Conservation (phyloP, 1,140 invertebrate species). For the Hycleus cichorii region DNA sequence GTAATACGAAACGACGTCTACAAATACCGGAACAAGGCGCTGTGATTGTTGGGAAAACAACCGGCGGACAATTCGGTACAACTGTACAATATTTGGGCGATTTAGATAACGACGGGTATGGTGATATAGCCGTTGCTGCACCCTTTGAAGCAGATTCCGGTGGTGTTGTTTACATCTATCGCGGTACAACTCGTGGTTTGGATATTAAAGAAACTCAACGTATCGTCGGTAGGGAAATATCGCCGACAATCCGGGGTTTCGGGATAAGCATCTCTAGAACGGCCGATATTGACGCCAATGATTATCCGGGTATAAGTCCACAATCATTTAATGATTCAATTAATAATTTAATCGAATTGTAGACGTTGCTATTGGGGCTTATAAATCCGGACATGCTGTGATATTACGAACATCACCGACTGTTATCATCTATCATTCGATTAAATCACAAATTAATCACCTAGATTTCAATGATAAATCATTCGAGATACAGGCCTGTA, state of each 20-base stretch:
- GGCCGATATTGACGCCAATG: slow-evolving; percentile 44
- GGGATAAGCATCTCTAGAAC: slow-evolving; percentile 45
- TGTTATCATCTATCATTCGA: slow-evolving; percentile 13
- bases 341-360: slow-evolving; percentile 11
- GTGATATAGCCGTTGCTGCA: slow-evolving; percentile 47
- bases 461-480: slow-evolving; percentile 3
- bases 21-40: slow-evolving; percentile 13
- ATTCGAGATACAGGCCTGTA: slow-evolving; percentile 18
- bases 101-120: slow-evolving; percentile 45
- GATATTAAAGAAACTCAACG: slow-evolving; percentile 41
- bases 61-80: slow-evolving; percentile 43
- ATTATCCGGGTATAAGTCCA: slow-evolving; percentile 34
- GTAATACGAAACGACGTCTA: slow-evolving; percentile 30
- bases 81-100: slow-evolving; percentile 45
- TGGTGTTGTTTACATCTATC: slow-evolving; percentile 47
- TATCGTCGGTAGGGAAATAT: slow-evolving; percentile 39
- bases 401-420: slow-evolving; percentile 40
- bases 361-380: slow-evolving; percentile 46
- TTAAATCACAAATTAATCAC: slow-evolving; percentile 1
- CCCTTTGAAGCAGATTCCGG: slow-evolving; percentile 44
- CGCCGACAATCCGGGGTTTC: slow-evolving; percentile 41
- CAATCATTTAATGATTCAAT: not conserved
- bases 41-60: slow-evolving; percentile 37
- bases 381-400: slow-evolving; percentile 44
- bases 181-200: slow-evolving; percentile 44